Evolutionary conservation across 2,113 vertebrate species (phyloP).

Genomic region (Irena cyanogastra): DNA sequence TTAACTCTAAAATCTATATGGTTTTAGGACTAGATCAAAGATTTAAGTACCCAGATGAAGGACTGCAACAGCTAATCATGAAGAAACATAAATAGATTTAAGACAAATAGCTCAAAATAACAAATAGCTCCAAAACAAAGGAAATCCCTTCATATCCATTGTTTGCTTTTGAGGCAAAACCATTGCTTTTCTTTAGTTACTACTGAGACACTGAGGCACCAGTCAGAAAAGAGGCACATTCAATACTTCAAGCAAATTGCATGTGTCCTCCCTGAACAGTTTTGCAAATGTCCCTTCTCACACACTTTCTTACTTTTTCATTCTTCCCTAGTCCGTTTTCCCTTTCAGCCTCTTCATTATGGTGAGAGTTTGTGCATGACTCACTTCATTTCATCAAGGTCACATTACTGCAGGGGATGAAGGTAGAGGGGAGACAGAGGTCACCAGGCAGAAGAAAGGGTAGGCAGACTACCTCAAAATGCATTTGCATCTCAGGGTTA

Average conservation of each 20-base stretch:
- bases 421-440: not conserved
- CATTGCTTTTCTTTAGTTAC: not conserved
- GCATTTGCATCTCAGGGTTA: not conserved
- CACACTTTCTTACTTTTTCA: not conserved
- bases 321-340: not conserved
- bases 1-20: not conserved
- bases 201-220: not conserved
- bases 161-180: constrained; percentile 22
- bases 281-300: not conserved
- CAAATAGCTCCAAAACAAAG: not conserved
- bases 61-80: not conserved
- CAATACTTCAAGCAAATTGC: not conserved
- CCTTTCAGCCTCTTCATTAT: not conserved
- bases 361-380: not conserved
- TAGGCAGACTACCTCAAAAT: not conserved
- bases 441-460: not conserved
- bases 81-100: not conserved
- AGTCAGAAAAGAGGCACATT: not conserved
- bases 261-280: not conserved
- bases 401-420: not conserved
- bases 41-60: not conserved
- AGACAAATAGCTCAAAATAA: not conserved
- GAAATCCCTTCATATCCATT: not conserved
- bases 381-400: not conserved
- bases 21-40: not conserved